These are phyloP conservation scores for Phaethornis superciliosus DNA, from an alignment of 2,113 vertebrate genomes.

Conservation along the genomic window DNA sequence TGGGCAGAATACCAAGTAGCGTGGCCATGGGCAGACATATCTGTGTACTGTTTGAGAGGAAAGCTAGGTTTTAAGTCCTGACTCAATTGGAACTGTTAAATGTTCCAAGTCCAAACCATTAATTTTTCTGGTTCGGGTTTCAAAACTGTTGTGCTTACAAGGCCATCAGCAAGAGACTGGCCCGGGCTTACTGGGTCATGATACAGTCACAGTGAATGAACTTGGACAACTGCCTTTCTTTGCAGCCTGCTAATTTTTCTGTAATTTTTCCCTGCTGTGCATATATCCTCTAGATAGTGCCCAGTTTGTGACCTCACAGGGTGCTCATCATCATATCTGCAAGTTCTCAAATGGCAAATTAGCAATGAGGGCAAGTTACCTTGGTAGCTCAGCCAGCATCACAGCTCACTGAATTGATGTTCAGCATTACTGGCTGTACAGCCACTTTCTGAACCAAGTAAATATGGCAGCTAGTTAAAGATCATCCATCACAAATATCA, in stretches of 20 bases:
- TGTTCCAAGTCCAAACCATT: neutral
- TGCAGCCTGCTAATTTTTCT: neutral
- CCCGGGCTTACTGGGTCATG: neutral
- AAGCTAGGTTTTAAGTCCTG: neutral
- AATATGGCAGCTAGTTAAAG: neutral
- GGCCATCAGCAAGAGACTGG: neutral
- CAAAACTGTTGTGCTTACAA: neutral
- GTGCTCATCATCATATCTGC: neutral
- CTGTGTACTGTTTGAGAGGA: neutral
- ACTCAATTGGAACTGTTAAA: neutral
- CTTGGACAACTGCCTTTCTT: neutral
- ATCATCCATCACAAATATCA: neutral
- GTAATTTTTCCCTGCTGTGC: neutral
- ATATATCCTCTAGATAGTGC: neutral
- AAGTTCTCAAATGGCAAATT: neutral
- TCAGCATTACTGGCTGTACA: neutral
- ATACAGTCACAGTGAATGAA: neutral
- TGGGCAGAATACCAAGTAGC: neutral
- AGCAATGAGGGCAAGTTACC: neutral
- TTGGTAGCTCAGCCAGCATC: neutral
- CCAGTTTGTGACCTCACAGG: neutral
- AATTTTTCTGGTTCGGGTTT: neutral
- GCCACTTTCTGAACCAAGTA: neutral
- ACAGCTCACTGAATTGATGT: neutral
- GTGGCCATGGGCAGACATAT: neutral